phyloP scores from a whole-genome alignment of 2,797 vertebrate species.

The Hypotaenidia philippensis region DNA sequence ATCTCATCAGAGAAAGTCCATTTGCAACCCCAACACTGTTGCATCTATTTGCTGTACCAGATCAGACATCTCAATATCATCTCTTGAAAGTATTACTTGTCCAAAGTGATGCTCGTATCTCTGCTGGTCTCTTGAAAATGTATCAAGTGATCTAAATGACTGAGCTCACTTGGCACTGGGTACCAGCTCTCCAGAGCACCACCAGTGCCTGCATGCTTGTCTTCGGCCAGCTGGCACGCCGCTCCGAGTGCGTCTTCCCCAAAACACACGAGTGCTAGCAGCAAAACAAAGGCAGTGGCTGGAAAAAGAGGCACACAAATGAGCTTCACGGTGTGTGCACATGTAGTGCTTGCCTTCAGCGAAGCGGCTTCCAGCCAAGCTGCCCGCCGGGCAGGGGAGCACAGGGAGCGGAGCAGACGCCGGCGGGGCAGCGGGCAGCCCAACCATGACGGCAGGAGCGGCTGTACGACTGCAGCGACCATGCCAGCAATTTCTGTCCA shows the following conservation, averaged over 20 bases:
- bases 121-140: not conserved
- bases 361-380: not conserved
- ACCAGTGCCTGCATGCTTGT: rapidly evolving
- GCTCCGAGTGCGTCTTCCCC: not conserved
- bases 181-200: not conserved
- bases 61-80: rapidly evolving
- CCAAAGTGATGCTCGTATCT: not conserved
- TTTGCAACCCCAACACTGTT: not conserved
- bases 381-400: not conserved
- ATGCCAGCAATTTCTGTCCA: not conserved
- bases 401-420: not conserved
- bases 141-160: not conserved
- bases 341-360: not conserved
- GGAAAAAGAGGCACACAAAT: not conserved
- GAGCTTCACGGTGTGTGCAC: not conserved
- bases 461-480: rapidly evolving
- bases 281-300: not conserved
- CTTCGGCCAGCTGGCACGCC: not conserved
- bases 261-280: not conserved
- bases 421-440: not conserved
- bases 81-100: not conserved
- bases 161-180: not conserved
- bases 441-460: rapidly evolving
- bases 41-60: not conserved
- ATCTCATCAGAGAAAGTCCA: not conserved